Conservation (phyloP, 2,888 invertebrate genomes). For the Cantharis lateralis region DNA sequence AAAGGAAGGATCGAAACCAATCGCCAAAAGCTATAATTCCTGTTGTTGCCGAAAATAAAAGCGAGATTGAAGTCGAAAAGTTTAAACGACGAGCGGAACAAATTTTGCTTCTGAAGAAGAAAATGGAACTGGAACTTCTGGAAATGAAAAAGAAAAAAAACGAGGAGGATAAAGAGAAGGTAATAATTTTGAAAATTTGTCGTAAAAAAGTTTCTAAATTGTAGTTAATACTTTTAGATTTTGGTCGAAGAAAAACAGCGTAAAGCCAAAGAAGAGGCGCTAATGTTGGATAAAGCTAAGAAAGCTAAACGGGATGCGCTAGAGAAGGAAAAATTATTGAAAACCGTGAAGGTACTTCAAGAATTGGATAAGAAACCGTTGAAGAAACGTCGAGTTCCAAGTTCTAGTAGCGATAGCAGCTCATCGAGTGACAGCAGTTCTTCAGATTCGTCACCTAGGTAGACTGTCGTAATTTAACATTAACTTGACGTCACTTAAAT, state of each 20-base stretch:
- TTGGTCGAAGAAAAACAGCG: constrained; percentile 53
- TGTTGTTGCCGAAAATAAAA: constrained; percentile 38
- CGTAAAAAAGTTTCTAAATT: background rate
- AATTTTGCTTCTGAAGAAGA: constrained; percentile 61
- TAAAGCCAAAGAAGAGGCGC: constrained; percentile 55
- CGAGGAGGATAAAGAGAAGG: constrained; percentile 51
- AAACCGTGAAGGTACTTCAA: constrained; percentile 53
- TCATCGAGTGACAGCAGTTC: constrained; percentile 44
- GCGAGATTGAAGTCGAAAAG: constrained; percentile 47
- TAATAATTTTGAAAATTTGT: constrained; percentile 1
- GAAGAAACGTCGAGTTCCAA: constrained; percentile 31
- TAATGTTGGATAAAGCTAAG: constrained; percentile 55
- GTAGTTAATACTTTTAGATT: constrained; percentile 12
- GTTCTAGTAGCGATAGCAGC: constrained; percentile 37
- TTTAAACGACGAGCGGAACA: constrained; percentile 56
- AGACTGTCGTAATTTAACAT: background rate
- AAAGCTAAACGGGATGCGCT: constrained; percentile 53
- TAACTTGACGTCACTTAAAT: background rate
- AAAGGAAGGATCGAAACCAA: constrained; percentile 9
- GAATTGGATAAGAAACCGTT: constrained; percentile 48
- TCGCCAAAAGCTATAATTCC: constrained; percentile 20
- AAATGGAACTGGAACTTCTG: constrained; percentile 63
- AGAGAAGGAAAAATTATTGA: constrained; percentile 54
- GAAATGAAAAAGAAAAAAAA: constrained; percentile 63
- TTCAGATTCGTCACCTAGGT: constrained; percentile 37